Conservation (phyloP, 2,113 vertebrate genomes). For the Todiramphus saurophagus region DNA sequence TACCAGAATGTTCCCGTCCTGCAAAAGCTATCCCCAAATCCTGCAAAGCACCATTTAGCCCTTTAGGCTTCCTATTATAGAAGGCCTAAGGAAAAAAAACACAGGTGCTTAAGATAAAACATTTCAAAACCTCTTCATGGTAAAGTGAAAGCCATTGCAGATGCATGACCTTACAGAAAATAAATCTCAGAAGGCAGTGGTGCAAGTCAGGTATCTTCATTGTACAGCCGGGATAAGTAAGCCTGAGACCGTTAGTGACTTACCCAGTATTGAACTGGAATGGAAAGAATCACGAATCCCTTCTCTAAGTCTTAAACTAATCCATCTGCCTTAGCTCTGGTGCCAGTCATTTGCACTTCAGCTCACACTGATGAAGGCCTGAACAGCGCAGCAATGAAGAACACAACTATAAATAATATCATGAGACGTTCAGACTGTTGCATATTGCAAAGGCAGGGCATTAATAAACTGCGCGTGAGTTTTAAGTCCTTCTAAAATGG, state of each 20-base stretch:
- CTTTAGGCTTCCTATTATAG: constrained; percentile 91
- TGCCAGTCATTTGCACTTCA: background rate
- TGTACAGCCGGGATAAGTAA: background rate
- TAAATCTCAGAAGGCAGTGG: background rate
- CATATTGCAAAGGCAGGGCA: background rate
- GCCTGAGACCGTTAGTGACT: background rate
- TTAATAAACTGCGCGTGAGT: background rate
- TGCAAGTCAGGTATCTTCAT: background rate
- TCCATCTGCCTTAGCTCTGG: background rate
- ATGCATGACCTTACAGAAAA: background rate
- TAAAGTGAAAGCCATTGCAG: background rate
- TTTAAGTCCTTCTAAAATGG: background rate
- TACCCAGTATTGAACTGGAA: background rate
- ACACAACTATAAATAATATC: background rate
- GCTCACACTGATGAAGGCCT: background rate
- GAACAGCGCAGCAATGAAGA: background rate
- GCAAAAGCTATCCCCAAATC: constrained; percentile 92
- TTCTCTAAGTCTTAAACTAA: background rate
- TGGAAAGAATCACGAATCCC: background rate
- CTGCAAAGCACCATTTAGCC: constrained; percentile 90
- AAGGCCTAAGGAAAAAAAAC: constrained; percentile 77
- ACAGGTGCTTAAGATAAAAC: background rate
- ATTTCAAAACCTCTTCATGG: background rate
- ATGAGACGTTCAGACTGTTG: background rate
- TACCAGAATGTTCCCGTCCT: constrained; percentile 93